phyloP scores from a whole-genome alignment of 2,113 vertebrate genomes.

The Salvator merianae region DNA sequence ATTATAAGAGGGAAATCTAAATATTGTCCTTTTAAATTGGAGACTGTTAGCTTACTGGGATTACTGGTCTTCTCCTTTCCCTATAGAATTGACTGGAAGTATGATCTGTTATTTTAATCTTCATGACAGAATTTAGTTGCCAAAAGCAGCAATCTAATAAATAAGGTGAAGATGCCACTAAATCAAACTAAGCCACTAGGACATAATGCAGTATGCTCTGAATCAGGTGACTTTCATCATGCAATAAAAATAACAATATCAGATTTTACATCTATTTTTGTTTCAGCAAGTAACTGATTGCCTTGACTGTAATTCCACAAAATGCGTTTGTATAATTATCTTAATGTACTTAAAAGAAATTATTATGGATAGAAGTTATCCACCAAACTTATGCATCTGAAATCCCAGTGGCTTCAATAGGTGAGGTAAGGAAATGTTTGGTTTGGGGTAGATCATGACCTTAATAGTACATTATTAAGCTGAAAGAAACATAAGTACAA shows the following conservation, averaged over 20 bases:
- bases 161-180: neutral
- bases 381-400: neutral
- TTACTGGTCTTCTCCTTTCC: neutral
- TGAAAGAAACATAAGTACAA: neutral
- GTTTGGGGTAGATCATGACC: neutral
- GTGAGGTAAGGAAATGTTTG: neutral
- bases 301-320: neutral
- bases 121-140: neutral
- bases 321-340: neutral
- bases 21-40: neutral
- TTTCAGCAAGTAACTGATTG: neutral
- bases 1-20: slow-evolving; percentile 17
- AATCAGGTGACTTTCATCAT: neutral
- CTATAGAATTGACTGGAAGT: neutral
- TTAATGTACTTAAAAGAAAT: no score
- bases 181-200: no score
- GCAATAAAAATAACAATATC: neutral
- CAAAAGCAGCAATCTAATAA: slow-evolving; percentile 14
- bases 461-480: neutral
- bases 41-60: neutral
- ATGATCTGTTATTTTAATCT: slow-evolving; percentile 9
- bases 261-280: neutral
- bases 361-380: no score
- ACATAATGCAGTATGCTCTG: neutral
- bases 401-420: neutral